These are phyloP conservation scores for Hemistola chrysoprasaria DNA, from an alignment of 2,888 invertebrate genomes.

Conservation along the genomic window DNA sequence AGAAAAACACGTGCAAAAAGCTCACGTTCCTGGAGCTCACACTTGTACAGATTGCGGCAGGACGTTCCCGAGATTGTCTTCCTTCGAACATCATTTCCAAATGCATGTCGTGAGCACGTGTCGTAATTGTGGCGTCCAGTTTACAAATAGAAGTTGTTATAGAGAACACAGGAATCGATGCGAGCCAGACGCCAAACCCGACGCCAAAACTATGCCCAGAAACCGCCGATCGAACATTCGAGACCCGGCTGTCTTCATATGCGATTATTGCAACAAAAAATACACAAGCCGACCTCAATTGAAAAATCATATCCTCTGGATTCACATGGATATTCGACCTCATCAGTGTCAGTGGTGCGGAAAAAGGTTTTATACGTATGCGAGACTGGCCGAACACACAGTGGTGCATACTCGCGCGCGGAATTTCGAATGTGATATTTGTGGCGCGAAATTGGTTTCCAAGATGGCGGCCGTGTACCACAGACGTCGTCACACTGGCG, in stretches of 20 bases:
- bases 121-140: constrained; percentile 58
- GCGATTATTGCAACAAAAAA: constrained; percentile 64
- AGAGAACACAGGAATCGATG: constrained; percentile 63
- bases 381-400: constrained; percentile 74
- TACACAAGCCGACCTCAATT: constrained; percentile 64
- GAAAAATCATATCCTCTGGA: constrained; percentile 74
- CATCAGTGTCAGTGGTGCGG: constrained; percentile 78
- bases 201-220: constrained; percentile 44
- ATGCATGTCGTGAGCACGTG: constrained; percentile 71
- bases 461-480: constrained; percentile 75
- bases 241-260: constrained; percentile 63
- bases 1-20: constrained; percentile 45
- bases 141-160: constrained; percentile 65
- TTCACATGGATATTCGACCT: constrained; percentile 71
- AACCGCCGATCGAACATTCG: constrained; percentile 60
- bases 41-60: constrained; percentile 65
- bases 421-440: constrained; percentile 78
- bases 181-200: constrained; percentile 65
- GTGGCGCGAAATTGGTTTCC: constrained; percentile 69
- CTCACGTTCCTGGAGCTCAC: constrained; percentile 48
- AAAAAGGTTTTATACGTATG: constrained; percentile 75
- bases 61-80: constrained; percentile 49
- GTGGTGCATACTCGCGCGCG: constrained; percentile 77
- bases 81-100: constrained; percentile 59
- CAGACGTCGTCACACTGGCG: constrained; percentile 70